A percentile compares a stretch with the other conserved stretches of the same genome.
Evolutionary conservation across 2,113 vertebrate species (phyloP).

Genomic region (Gnathonemus echidnorhynchus): DNA sequence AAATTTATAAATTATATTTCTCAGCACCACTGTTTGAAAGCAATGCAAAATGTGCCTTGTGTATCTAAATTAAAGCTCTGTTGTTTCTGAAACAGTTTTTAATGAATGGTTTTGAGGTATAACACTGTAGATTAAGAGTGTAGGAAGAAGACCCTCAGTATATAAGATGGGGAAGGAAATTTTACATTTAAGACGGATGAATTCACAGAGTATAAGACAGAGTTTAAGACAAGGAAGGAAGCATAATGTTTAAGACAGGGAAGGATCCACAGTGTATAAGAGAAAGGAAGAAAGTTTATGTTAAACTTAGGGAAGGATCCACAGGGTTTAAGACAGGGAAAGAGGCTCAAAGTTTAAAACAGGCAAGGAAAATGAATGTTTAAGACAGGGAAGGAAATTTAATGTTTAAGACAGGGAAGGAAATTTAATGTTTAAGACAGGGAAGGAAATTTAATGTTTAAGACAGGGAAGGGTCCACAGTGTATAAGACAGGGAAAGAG

Average conservation of each 20-base stretch:
- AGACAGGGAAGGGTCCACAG: too few species aligned
- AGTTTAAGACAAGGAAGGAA: background rate
- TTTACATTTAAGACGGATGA: background rate
- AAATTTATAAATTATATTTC: background rate
- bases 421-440: too few species aligned
- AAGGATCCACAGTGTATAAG: background rate
- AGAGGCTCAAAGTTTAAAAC: background rate
- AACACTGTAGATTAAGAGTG: background rate
- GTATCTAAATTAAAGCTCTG: background rate
- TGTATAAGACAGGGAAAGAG: too few species aligned
- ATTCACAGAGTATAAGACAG: background rate
- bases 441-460: too few species aligned
- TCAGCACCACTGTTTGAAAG: background rate
- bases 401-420: background rate
- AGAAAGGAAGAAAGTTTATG: too few species aligned
- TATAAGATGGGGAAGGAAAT: background rate
- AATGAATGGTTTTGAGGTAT: background rate
- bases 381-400: background rate
- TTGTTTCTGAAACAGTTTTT: background rate
- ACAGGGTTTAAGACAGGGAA: background rate
- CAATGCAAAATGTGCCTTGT: background rate
- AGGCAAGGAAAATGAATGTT: too few species aligned
- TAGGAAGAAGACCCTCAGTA: background rate
- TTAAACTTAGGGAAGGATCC: background rate
- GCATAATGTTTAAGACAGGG: background rate